Conservation (phyloP, 2,888 invertebrate genomes). For the Leuctra nigra region DNA sequence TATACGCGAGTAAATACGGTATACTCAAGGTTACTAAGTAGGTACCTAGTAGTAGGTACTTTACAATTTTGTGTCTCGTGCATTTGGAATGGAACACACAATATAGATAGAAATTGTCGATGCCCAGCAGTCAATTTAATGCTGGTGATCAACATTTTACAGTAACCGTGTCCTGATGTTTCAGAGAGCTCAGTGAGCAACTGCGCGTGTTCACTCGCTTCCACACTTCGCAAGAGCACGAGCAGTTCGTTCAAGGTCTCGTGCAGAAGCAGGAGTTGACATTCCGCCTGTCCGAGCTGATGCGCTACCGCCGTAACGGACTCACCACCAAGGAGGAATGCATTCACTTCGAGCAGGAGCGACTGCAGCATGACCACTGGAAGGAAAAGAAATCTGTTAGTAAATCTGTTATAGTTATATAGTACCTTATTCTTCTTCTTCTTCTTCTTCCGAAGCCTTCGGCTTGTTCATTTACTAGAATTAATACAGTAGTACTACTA, state of each 20-base stretch:
- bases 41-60: too few species aligned
- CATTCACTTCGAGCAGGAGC: constrained; percentile 73
- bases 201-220: constrained; percentile 84
- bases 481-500: too few species aligned
- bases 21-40: too few species aligned
- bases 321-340: constrained; percentile 78
- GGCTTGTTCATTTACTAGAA: too few species aligned
- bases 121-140: too few species aligned
- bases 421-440: background rate
- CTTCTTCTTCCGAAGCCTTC: too few species aligned
- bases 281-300: constrained; percentile 71
- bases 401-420: constrained; percentile 31
- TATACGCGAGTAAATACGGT: too few species aligned
- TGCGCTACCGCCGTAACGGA: constrained; percentile 80
- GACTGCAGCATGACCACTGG: constrained; percentile 47
- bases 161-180: too few species aligned
- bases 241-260: constrained; percentile 67
- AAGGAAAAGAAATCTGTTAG: constrained; percentile 60
- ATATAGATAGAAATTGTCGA: too few species aligned
- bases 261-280: constrained; percentile 81
- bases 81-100: too few species aligned
- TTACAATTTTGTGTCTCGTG: too few species aligned
- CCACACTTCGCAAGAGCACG: constrained; percentile 78
- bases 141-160: too few species aligned
- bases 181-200: constrained; percentile 74